phyloP scores from a whole-genome alignment of 2,888 invertebrate genomes.

The Stenichneumon culpator region DNA sequence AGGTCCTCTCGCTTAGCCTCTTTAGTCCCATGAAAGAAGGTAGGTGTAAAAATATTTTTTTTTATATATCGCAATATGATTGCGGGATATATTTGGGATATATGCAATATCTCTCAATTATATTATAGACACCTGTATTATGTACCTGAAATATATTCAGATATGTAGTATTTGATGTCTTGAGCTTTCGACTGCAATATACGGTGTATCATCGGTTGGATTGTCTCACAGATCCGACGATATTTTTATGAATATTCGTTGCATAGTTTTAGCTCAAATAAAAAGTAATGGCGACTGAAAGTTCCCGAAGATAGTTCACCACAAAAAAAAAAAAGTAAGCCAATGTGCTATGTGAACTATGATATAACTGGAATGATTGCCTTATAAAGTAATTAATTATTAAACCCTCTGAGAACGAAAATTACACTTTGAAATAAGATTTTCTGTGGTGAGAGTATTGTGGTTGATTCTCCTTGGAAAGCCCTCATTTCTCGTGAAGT shows the following conservation, averaged over 20 bases:
- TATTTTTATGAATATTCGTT: not conserved
- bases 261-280: not conserved
- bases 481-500: conserved; percentile 11
- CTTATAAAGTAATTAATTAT: conserved; percentile 46
- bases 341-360: not conserved
- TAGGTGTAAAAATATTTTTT: too few species aligned
- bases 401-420: conserved; percentile 18
- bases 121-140: too few species aligned
- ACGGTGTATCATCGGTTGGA: too few species aligned
- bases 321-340: not conserved
- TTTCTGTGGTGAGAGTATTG: conserved; percentile 19
- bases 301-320: not conserved
- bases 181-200: not conserved
- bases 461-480: not conserved
- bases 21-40: too few species aligned
- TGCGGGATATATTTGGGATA: too few species aligned
- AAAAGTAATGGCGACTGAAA: not conserved
- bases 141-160: too few species aligned
- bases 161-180: too few species aligned
- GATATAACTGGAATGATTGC: conserved; percentile 9
- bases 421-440: conserved; percentile 10
- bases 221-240: not conserved
- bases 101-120: too few species aligned
- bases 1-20: conserved; percentile 33
- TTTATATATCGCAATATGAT: too few species aligned